Evolutionary conservation across 2,888 invertebrate species (phyloP).

Genomic region (Eustalomyia histrio): DNA sequence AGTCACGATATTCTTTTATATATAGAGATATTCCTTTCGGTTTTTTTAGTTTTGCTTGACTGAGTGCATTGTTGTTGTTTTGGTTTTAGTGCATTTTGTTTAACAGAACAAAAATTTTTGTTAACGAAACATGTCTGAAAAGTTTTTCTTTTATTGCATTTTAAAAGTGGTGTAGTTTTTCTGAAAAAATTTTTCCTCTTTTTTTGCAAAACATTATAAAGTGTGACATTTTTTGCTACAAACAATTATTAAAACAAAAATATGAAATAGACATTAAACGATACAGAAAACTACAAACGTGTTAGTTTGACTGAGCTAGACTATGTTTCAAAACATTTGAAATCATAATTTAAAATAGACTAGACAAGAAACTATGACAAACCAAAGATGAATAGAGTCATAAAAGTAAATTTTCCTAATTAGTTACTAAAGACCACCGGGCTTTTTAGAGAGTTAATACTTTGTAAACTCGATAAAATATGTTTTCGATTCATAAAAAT

Average conservation of each 20-base stretch:
- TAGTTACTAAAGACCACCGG: too few species aligned
- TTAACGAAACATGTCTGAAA: conserved; percentile 60
- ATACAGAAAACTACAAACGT: conserved; percentile 5
- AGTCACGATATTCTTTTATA: too few species aligned
- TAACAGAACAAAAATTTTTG: conserved; percentile 25
- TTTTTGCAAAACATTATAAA: conserved; percentile 26
- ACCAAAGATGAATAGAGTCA: background rate
- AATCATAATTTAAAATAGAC: background rate
- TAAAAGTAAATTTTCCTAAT: too few species aligned
- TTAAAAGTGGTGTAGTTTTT: conserved; percentile 29
- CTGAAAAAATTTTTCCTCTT: conserved; percentile 12
- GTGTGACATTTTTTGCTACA: conserved; percentile 30
- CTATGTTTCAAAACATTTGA: background rate
- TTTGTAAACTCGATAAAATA: too few species aligned
- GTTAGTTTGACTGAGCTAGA: background rate
- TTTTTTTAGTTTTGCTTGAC: background rate
- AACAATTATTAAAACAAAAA: conserved; percentile 33
- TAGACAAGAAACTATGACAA: background rate
- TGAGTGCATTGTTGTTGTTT: background rate
- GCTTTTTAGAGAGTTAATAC: too few species aligned
- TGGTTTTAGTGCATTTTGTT: conserved; percentile 46
- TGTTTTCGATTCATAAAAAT: too few species aligned
- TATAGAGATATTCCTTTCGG: too few species aligned
- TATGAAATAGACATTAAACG: conserved; percentile 5
- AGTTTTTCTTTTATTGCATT: conserved; percentile 13